Percentiles rank a stretch among this genome's conserved stretches.
Conservation (phyloP, 2,797 vertebrate species). For the Centroberyx gerrardi region DNA sequence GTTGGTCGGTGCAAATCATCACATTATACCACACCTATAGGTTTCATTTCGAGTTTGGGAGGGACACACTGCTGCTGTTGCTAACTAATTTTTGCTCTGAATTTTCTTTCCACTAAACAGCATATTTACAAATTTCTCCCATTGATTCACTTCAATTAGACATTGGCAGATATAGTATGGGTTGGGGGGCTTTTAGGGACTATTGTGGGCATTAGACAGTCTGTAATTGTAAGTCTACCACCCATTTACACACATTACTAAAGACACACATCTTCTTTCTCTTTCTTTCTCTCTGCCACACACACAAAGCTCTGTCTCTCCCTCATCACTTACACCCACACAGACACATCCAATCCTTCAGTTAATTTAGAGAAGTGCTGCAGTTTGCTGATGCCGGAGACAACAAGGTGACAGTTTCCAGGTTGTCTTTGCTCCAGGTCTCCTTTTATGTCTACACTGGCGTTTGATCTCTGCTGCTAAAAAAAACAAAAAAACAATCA, state of each 20-base stretch:
- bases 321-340: neutral
- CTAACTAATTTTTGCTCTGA: neutral
- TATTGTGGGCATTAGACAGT: too few species aligned
- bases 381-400: conserved; percentile 25
- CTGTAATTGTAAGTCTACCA: too few species aligned
- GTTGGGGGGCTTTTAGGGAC: too few species aligned
- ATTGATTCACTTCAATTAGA: too few species aligned
- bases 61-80: neutral
- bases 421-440: conserved; percentile 51
- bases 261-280: too few species aligned
- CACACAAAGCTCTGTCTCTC: too few species aligned
- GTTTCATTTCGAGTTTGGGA: too few species aligned
- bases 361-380: too few species aligned
- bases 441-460: conserved; percentile 55
- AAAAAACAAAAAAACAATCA: conserved; percentile 30
- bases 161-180: too few species aligned
- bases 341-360: neutral
- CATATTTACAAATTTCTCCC: neutral
- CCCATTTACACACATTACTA: too few species aligned
- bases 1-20: neutral
- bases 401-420: conserved; percentile 49
- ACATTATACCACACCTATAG: neutral
- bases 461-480: conserved; percentile 66
- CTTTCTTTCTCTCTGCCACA: too few species aligned
- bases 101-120: neutral